Evolutionary conservation across 2,888 invertebrate species (phyloP).

Genomic region (Oxystoma pomonae): DNA sequence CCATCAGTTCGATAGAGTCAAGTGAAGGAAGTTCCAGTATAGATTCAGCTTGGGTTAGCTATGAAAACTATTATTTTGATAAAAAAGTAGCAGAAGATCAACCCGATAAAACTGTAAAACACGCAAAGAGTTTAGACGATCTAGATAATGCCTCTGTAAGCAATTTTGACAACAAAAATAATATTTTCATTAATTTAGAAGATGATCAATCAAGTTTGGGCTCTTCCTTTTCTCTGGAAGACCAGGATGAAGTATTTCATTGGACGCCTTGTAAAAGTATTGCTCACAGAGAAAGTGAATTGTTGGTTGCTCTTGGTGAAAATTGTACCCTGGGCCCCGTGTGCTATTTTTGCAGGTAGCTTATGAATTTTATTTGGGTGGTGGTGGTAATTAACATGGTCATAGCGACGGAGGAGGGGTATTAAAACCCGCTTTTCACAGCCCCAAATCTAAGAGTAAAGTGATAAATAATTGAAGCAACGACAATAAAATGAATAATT

Average conservation of each 20-base stretch:
- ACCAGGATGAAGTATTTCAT: slow-evolving; percentile 24
- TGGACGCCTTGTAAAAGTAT: slow-evolving; percentile 44
- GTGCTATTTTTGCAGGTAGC: slow-evolving; percentile 50
- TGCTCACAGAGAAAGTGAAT: slow-evolving; percentile 47
- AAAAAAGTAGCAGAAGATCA: too few relatives aligned
- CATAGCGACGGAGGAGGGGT: too few relatives aligned
- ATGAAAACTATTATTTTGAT: background rate
- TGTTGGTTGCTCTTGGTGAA: slow-evolving; percentile 45
- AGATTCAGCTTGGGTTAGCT: background rate
- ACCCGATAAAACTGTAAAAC: too few relatives aligned
- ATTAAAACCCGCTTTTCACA: too few relatives aligned
- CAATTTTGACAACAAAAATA: background rate
- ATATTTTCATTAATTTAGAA: background rate
- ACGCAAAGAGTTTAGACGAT: background rate
- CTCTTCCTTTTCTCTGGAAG: background rate
- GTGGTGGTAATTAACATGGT: too few relatives aligned
- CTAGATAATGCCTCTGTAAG: background rate
- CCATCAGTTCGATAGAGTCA: background rate
- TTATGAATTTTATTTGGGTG: background rate
- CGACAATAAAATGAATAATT: too few relatives aligned
- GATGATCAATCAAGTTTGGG: background rate
- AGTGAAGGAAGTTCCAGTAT: background rate
- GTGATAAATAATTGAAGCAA: too few relatives aligned
- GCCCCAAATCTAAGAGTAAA: too few relatives aligned
- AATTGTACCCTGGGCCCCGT: slow-evolving; percentile 46